These are phyloP conservation scores for Parasteatoda lunata DNA, from an alignment of 2,888 invertebrate genomes.

Conservation along the genomic window DNA sequence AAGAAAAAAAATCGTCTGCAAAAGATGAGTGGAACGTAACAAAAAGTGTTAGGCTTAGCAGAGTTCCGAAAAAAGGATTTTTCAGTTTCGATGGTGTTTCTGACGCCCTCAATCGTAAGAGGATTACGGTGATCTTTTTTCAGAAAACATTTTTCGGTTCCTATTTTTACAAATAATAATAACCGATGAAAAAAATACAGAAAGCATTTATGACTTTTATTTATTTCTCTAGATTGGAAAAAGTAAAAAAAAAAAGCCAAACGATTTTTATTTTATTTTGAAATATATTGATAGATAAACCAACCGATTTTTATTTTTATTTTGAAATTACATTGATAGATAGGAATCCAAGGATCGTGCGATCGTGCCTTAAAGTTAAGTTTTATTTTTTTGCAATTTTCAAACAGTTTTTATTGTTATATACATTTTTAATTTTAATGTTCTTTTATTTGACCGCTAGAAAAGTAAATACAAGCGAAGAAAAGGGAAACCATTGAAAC, in stretches of 20 bases:
- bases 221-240: background rate
- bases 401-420: too few species aligned
- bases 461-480: too few species aligned
- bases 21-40: constrained; percentile 14
- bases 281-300: too few species aligned
- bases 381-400: too few species aligned
- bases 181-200: background rate
- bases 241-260: background rate
- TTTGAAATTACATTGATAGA: too few species aligned
- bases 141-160: constrained; percentile 44
- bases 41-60: constrained; percentile 13
- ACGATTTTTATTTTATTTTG: too few species aligned
- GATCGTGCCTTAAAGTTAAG: too few species aligned
- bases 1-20: constrained; percentile 12
- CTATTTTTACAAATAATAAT: constrained; percentile 7
- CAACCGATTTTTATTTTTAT: too few species aligned
- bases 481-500: too few species aligned
- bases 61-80: constrained; percentile 13
- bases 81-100: constrained; percentile 23
- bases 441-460: too few species aligned
- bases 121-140: constrained; percentile 49
- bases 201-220: constrained; percentile 5
- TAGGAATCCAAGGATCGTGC: too few species aligned
- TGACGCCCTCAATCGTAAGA: constrained; percentile 48
- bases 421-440: too few species aligned